phyloP scores from a whole-genome alignment of 2,113 vertebrate genomes.

The Zosterops lateralis region DNA sequence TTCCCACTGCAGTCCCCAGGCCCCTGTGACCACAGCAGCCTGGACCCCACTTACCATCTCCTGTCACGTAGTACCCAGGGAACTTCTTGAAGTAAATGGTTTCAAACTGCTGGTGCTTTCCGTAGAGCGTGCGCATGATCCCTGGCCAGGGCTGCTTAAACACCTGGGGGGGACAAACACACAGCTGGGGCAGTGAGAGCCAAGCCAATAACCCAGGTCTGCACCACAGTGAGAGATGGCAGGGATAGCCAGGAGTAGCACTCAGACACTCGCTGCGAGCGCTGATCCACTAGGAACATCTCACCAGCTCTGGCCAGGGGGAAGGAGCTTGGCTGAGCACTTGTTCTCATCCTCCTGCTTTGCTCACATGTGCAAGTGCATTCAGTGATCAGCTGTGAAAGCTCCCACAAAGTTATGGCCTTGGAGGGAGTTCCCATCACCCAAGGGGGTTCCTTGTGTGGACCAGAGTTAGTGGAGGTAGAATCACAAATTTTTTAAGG shows the following conservation, averaged over 20 bases:
- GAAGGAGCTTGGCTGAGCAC: not conserved
- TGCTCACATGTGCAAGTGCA: not conserved
- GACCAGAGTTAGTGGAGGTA: not conserved
- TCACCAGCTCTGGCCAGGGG: not conserved
- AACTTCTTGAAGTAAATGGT: constrained; percentile 94
- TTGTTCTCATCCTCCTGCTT: not conserved
- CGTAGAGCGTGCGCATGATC: constrained; percentile 90
- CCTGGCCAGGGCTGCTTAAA: constrained; percentile 99
- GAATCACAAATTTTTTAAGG: not conserved
- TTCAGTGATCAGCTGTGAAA: not conserved
- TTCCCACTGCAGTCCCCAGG: not conserved
- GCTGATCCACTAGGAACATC: not conserved
- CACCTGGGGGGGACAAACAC: constrained; percentile 72
- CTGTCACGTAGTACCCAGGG: constrained; percentile 94
- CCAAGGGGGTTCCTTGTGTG: not conserved
- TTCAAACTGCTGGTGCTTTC: constrained; percentile 89
- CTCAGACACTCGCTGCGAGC: not conserved
- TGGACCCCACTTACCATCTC: constrained; percentile 82
- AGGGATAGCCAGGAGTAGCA: rapidly evolving
- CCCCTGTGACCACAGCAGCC: not conserved
- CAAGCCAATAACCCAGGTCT: not conserved
- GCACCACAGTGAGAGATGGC: rapidly evolving
- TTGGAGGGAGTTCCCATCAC: not conserved
- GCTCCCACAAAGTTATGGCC: rapidly evolving
- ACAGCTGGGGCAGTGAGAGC: not conserved